Base-by-base conservation (phyloP, 2,888 invertebrate species). In the Amphipoea oculea region DNA sequence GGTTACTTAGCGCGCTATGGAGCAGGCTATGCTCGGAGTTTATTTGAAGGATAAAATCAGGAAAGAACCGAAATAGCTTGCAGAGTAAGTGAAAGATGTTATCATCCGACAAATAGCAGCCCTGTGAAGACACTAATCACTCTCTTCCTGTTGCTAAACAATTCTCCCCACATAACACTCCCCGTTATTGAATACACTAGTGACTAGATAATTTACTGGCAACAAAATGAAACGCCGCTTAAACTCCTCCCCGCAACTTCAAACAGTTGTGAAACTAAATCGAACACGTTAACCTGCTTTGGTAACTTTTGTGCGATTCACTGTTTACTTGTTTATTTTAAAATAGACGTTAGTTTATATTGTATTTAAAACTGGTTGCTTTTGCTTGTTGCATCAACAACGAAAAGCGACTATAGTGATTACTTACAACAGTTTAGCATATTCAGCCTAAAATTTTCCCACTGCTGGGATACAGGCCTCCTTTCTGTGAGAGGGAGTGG, bases 261-360 rank as follows among this genome's bases (percentile, higher is more conserved):
- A 84, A 88, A 76, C 76, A 60, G 78, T 81, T 86, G 20, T 7
- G 62, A n/a, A 86, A 88, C 78, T 73, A 78, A 77, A 86, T 80
- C 76, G 82, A 79, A 86, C 84, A 73, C 40, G 75, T 69, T 79
- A 85, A 80, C 79, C 67, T 82, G 76, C 51, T 78, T 79, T 4
- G 14, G 12, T 23, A 84, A 87, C 54, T 74, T 83, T 75, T 36
- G 20, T 57, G 20, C 72, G n/a, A 73, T 45, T 73, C 78, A 73
- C 29, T 68, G 57, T 72, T 85, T 67, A 60, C 60, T 71, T 76
- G 60, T 80, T 63, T 68, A 29, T 48, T 70, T 6, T 20, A 54
- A 54, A 51, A 17, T 17, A 54, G 40, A 1, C 11, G 60, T 66
- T 23, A 36, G 2, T 17, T 20, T 42, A n/a, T 76, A 23, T 69